Conservation (phyloP, 2,113 vertebrate genomes). For the Hippocampus comes region DNA sequence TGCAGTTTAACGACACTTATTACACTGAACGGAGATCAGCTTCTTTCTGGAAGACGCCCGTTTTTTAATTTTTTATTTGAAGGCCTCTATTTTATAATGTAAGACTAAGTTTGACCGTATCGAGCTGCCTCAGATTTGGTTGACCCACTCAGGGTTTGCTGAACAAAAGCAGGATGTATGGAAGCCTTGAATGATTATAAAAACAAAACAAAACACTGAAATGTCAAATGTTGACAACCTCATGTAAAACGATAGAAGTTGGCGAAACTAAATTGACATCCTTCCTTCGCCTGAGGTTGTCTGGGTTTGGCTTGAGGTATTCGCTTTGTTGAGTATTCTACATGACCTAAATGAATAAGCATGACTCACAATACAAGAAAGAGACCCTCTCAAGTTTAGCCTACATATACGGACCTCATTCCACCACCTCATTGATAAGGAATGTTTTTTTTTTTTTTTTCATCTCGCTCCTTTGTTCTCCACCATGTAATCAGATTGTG, state of each 20-base stretch:
- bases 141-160: too few species aligned
- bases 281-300: background rate
- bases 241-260: background rate
- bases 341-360: background rate
- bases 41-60: too few species aligned
- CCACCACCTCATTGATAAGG: slow-evolving; percentile 14
- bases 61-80: too few species aligned
- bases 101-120: too few species aligned
- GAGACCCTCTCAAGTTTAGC: background rate
- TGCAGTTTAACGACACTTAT: too few species aligned
- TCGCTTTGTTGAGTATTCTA: background rate
- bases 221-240: background rate
- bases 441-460: slow-evolving; percentile 16
- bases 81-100: too few species aligned
- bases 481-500: slow-evolving; percentile 56
- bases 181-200: too few species aligned
- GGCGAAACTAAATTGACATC: background rate
- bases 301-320: background rate
- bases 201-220: too few species aligned
- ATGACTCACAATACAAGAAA: background rate
- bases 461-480: slow-evolving; percentile 51
- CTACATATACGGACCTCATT: slow-evolving; percentile 21
- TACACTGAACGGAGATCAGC: too few species aligned
- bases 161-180: too few species aligned
- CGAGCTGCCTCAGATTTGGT: too few species aligned